These are phyloP conservation scores for Chaetura pelagica DNA, from an alignment of 2,113 vertebrate genomes.

Conservation along the genomic window DNA sequence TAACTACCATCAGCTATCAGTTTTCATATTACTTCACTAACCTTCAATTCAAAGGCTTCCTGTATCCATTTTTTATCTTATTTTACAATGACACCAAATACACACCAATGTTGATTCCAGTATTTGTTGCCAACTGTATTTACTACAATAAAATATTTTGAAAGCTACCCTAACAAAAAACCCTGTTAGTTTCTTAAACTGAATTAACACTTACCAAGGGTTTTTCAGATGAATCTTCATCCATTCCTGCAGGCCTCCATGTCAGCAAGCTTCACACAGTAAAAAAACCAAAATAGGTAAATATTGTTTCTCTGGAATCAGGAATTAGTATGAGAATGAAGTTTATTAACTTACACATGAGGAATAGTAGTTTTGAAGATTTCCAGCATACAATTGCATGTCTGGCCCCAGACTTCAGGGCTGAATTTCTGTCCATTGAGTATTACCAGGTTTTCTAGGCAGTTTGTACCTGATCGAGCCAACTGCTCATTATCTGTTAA, in stretches of 20 bases:
- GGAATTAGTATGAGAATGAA: background rate
- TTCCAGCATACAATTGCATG: conserved; percentile 94
- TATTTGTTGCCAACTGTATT: background rate
- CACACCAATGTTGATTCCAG: background rate
- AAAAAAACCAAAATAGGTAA: background rate
- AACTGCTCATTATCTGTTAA: conserved; percentile 94
- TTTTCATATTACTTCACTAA: background rate
- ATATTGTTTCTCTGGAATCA: background rate
- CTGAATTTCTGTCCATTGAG: conserved; percentile 96
- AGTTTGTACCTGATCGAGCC: conserved; percentile 96
- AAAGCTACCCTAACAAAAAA: background rate
- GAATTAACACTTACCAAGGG: conserved; percentile 83
- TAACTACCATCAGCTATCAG: background rate
- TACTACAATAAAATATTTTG: background rate
- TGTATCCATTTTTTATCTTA: background rate
- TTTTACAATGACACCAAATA: background rate
- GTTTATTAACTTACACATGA: conserved; percentile 77
- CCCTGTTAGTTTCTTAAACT: background rate
- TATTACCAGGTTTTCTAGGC: conserved; percentile 96
- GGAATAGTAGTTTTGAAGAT: conserved; percentile 97
- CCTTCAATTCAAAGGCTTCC: background rate
- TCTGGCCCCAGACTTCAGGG: conserved; percentile 91
- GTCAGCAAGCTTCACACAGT: conserved; percentile 86
- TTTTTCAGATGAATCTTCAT: conserved; percentile 90
- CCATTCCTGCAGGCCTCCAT: conserved; percentile 91